A percentile compares a stretch with the other conserved stretches of the same genome.
Evolutionary conservation across 2,797 vertebrate genomes (phyloP).

Genomic region (Molothrus ater): DNA sequence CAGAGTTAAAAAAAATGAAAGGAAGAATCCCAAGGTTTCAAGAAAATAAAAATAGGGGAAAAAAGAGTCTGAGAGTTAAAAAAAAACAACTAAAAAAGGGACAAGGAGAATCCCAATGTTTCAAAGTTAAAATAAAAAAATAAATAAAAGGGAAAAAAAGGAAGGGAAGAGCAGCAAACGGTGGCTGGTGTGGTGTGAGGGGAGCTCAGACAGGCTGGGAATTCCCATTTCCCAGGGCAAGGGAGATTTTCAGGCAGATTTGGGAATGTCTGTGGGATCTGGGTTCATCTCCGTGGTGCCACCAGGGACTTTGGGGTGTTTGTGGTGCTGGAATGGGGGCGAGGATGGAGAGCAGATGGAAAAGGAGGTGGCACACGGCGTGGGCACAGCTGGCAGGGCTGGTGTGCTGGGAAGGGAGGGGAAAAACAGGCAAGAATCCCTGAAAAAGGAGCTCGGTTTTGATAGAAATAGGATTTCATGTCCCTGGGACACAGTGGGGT

Average conservation of each 20-base stretch:
- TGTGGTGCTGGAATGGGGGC: not conserved
- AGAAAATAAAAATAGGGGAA: no score
- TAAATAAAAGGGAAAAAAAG: no score
- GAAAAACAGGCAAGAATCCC: not conserved
- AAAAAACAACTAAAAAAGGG: not conserved
- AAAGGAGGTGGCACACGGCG: not conserved
- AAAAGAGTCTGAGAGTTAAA: no score
- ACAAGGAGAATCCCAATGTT: no score
- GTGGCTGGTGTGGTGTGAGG: not conserved
- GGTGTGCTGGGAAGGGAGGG: not conserved
- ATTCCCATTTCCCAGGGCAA: not conserved
- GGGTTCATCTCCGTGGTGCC: not conserved
- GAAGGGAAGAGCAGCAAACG: not conserved
- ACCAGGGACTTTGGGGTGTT: not conserved
- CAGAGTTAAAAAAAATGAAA: not conserved
- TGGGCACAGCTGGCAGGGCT: no score
- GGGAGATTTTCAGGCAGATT: not conserved
- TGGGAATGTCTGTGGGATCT: not conserved
- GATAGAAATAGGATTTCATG: fast-evolving
- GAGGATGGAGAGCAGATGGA: not conserved
- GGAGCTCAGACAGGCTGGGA: not conserved
- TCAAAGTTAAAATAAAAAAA: not conserved
- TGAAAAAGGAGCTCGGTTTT: fast-evolving
- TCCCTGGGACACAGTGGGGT: fast-evolving
- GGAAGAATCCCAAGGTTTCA: not conserved